Base-by-base conservation (phyloP, 2,113 vertebrate genomes). In the Varanus komodoensis region DNA sequence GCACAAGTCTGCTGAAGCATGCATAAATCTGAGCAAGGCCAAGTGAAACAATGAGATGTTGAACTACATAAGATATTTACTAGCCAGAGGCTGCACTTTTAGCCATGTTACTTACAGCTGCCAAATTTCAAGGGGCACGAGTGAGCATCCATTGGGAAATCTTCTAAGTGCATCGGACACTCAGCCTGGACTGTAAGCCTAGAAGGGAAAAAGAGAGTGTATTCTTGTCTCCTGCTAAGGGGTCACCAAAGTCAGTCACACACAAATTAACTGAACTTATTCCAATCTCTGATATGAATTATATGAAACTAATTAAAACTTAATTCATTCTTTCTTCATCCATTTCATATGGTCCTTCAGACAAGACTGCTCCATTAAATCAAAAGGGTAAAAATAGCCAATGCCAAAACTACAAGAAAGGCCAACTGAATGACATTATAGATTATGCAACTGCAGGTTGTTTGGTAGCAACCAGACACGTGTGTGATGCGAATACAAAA, bases 171-270 rank as follows among this genome's bases (percentile, higher is more conserved):
- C 99, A 99, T 99, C 84, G 99, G 99, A 95, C 99, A 99, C 97
- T 99, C 99, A 86, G 99, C 99, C 96, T 99, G 99, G 90, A 99
- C 99, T 86, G 99, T 99, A 96, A 99, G 98, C 97, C 99, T 99
- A 96, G 94, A 97, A 97, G 84, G 90, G 61, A 96, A 96, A 97
- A 95, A 83, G 92, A 6, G 85, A 0, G 48, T 89, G 57, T 94
- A 93, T 75, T 68, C 93, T 95, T 93, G 71, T 82, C 86, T 88
- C 92, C 94, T 94, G 94, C 94, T 94, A 94, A 29, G 84, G 96
- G 90, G 48, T 91, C 69, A 96, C 92, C 71, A 96, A 96, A 93
- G 95, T 90, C 84, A 95, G 12, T 92, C 88, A 78, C 68, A 88
- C 6, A 95, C 73, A 93, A 95, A 57, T 61, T 48, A 94, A 89